Evolutionary conservation across 2,888 invertebrate genomes (phyloP).

Genomic region (Eurytoma californica): DNA sequence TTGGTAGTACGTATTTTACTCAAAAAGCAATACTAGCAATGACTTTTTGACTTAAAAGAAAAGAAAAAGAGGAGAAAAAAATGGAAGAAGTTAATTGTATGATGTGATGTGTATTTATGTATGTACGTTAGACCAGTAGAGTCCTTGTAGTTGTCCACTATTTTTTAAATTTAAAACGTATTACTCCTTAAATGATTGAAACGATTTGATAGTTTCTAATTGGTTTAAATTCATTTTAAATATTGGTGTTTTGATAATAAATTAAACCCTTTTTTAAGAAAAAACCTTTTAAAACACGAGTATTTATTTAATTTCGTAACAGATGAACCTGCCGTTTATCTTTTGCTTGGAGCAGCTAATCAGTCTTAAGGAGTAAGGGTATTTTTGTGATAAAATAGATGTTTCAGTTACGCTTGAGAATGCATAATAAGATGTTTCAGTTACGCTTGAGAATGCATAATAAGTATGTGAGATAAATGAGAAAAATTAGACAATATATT

Average conservation of each 20-base stretch:
- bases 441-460: constrained; percentile 6
- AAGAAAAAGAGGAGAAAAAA: constrained; percentile 2
- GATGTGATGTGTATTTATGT: constrained; percentile 50
- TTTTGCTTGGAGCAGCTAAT: constrained; percentile 1
- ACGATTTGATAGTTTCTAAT: constrained; percentile 22
- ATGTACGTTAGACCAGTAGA: constrained; percentile 45
- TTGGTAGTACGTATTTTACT: constrained; percentile 47
- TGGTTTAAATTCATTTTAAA: constrained; percentile 41
- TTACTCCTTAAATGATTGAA: constrained; percentile 36
- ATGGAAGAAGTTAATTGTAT: constrained; percentile 44
- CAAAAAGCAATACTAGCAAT: constrained; percentile 38
- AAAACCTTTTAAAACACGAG: constrained; percentile 5
- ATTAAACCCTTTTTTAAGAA: constrained; percentile 41
- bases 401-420: constrained; percentile 12
- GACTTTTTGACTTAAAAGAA: constrained; percentile 29
- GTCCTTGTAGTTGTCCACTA: constrained; percentile 45
- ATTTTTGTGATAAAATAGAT: constrained; percentile 28
- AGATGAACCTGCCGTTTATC: constrained; percentile 13
- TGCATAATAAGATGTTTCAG: constrained; percentile 24
- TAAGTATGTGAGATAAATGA: constrained; percentile 10
- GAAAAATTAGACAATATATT: constrained; percentile 15
- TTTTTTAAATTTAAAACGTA: constrained; percentile 48
- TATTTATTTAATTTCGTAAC: constrained; percentile 31
- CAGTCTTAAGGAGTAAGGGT: constrained; percentile 1
- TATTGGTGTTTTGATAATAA: constrained; percentile 37